phyloP scores from a whole-genome alignment of 1,140 invertebrate genomes.

The Globodera rostochiensis region DNA sequence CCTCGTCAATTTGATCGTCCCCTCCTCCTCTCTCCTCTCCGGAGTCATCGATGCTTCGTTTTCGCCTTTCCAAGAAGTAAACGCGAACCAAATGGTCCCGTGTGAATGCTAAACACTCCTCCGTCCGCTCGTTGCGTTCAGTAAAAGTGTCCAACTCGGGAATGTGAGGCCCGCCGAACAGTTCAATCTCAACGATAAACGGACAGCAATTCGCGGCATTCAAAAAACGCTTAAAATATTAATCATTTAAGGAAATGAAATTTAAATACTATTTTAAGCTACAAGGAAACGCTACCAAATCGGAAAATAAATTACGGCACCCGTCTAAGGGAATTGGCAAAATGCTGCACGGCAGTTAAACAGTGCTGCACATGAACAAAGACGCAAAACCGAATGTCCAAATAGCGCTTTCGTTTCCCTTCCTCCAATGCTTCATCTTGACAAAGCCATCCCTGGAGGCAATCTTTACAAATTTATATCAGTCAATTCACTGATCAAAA shows the following conservation, averaged over 20 bases:
- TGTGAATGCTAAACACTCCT: background rate
- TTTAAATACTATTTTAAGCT: too few species aligned
- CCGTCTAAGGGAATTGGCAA: background rate
- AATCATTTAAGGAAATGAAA: background rate
- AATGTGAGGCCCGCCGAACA: background rate
- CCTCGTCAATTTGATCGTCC: background rate
- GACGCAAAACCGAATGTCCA: background rate
- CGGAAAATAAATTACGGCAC: background rate
- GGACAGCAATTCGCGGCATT: background rate
- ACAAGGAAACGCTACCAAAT: too few species aligned
- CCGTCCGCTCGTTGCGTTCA: background rate
- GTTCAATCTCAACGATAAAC: background rate
- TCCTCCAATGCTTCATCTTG: background rate
- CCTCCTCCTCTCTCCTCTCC: background rate
- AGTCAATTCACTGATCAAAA: too few species aligned
- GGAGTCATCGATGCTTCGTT: background rate
- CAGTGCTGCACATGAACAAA: background rate
- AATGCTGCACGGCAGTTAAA: background rate
- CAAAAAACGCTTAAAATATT: background rate
- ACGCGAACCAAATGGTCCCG: background rate
- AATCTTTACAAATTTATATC: background rate
- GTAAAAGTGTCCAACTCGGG: background rate
- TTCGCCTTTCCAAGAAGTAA: background rate
- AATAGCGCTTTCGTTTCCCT: background rate
- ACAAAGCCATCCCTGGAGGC: background rate